Evolutionary conservation across 2,888 invertebrate genomes (phyloP).

Genomic region (Acronicta psi): DNA sequence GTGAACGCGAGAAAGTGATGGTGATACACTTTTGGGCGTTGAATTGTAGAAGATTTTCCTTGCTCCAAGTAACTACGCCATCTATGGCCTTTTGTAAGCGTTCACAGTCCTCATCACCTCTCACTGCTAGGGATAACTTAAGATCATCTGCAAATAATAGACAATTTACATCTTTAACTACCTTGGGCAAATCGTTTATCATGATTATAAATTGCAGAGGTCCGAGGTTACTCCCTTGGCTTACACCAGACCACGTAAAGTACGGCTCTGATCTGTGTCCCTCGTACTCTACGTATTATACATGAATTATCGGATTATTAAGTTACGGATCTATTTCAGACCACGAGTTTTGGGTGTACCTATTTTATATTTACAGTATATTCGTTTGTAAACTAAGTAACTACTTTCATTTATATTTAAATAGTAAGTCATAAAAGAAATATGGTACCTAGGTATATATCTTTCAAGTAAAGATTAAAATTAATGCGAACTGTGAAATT

Average conservation of each 20-base stretch:
- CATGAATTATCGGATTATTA: no score
- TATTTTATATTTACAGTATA: no score
- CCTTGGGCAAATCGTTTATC: constrained; percentile 12
- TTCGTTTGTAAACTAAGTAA: no score
- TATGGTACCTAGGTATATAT: no score
- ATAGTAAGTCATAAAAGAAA: no score
- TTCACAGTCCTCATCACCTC: constrained; percentile 1
- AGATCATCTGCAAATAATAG: constrained; percentile 16
- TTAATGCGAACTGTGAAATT: no score
- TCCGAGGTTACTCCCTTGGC: constrained; percentile 8
- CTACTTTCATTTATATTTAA: no score
- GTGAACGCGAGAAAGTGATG: constrained; percentile 5
- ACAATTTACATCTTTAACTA: constrained; percentile 3
- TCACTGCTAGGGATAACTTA: constrained; percentile 2
- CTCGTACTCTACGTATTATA: constrained; percentile 7
- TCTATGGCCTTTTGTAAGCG: constrained; percentile 7
- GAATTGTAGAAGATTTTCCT: constrained; percentile 10
- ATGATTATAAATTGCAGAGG: constrained; percentile 12
- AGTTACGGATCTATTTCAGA: no score
- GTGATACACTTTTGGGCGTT: constrained; percentile 10
- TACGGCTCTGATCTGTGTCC: neutral
- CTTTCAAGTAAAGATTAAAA: no score
- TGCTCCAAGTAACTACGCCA: constrained; percentile 11
- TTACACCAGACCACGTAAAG: constrained; percentile 10
- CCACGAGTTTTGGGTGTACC: no score